Evolutionary conservation across 2,113 vertebrate species (phyloP).

Genomic region (Passer domesticus): DNA sequence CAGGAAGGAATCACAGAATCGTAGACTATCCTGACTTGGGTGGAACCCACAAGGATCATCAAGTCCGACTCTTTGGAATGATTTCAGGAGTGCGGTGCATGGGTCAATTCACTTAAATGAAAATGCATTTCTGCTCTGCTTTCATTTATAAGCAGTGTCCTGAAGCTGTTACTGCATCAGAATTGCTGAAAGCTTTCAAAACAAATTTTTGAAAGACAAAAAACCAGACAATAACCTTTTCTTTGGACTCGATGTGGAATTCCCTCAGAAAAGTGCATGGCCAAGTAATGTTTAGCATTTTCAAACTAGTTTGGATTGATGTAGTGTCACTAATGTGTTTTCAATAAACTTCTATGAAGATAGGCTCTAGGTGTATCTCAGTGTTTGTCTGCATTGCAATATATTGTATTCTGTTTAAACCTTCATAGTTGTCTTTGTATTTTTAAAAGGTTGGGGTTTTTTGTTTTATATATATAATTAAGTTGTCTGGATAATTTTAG

Average conservation of each 20-base stretch:
- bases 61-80: fast-evolving
- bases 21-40: background rate
- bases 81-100: background rate
- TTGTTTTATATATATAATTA: too few species aligned
- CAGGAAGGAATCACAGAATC: background rate
- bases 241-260: background rate
- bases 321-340: background rate
- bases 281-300: background rate
- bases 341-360: background rate
- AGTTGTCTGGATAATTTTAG: background rate
- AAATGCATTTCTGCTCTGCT: background rate
- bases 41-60: background rate
- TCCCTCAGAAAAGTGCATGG: background rate
- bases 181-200: background rate
- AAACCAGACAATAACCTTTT: background rate
- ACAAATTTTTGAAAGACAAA: background rate
- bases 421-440: background rate
- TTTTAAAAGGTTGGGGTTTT: background rate
- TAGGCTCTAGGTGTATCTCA: background rate
- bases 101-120: background rate
- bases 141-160: background rate
- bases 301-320: background rate
- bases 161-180: background rate
- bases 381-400: background rate
- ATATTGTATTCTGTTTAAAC: background rate